Evolutionary conservation across 1,140 invertebrate species (phyloP), one percentile per base, ranked within the genome.

Genomic region (Contarinia nasturtii): DNA sequence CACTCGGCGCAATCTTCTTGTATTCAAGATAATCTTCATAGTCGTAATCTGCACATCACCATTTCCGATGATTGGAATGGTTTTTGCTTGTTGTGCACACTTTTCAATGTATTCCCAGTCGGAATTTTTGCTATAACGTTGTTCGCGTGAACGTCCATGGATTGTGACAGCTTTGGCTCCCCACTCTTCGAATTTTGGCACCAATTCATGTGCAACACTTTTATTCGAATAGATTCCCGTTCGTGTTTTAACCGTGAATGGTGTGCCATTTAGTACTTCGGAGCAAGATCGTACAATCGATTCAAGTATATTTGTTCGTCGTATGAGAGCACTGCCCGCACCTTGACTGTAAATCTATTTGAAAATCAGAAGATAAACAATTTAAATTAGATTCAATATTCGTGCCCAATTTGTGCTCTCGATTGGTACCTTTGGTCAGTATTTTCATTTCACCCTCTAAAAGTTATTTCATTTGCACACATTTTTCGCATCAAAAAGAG

Each of bases 51-150:
- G 59, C 52, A 98, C 79, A 64, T 99, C 95, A 19, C 95, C 95
- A 69, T 93, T 95, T 1, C 90, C 94, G 73, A 85, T 95, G 0
- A 99, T 67, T 1, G 94, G 91, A 53, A 91, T 75, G 2, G 80
- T 79, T 34, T 62, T 58, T 8, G 77, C 75, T 37, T 77, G 75
- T 48, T 78, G 58, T 2, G 86, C 79, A 70, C 93, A 97, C 52
- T 78, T 65, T 52, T 85, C 74, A 44, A 98, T 92, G 60, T 98
- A 99, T n/a, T 83, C 68, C 96, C 96, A 99, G 62, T 98, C 87
- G 5, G 96, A 90, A 41, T 74, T 68, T 61, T 82, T 87, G 1
- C 89, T 93, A 59, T 98, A 99, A 33, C 95, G 73, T 56, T 90
- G 87, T 60, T 93, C 88, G 51, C 82, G 72, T 1, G 87, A 88